Conservation (phyloP, 2,797 vertebrate genomes). For the Octomys mimax region DNA sequence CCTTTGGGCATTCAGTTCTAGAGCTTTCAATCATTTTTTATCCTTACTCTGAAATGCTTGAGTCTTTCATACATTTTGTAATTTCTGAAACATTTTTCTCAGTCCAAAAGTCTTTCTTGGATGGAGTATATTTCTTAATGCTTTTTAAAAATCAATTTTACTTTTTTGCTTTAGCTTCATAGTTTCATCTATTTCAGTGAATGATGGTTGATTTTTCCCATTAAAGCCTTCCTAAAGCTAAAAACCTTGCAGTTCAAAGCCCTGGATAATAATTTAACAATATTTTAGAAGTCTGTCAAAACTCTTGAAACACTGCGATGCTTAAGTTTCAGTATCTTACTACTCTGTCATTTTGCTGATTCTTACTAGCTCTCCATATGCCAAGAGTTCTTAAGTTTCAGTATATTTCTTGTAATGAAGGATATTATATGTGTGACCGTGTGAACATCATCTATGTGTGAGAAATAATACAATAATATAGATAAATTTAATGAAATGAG, state of each 20-base stretch:
- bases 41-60: slow-evolving; percentile 80
- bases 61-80: slow-evolving; percentile 74
- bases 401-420: not conserved
- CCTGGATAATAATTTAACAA: slow-evolving; percentile 74
- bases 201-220: slow-evolving; percentile 73
- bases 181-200: slow-evolving; percentile 77
- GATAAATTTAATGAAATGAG: not conserved
- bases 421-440: not conserved
- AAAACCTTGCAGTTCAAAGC: slow-evolving; percentile 70
- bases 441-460: not conserved
- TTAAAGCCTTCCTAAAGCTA: slow-evolving; percentile 71
- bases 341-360: slow-evolving; percentile 22
- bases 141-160: slow-evolving; percentile 80
- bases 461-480: not conserved
- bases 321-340: slow-evolving; percentile 15
- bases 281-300: slow-evolving; percentile 68
- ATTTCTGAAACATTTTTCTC: slow-evolving; percentile 75
- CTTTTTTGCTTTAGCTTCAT: slow-evolving; percentile 65
- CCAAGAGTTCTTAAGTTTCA: slow-evolving; percentile 24
- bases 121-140: slow-evolving; percentile 68
- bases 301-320: slow-evolving; percentile 34
- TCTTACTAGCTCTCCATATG: not conserved
- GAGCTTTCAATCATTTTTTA: slow-evolving; percentile 80
- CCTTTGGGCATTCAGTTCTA: slow-evolving; percentile 79
- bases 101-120: slow-evolving; percentile 65